A percentile compares a stretch with the other conserved stretches of the same genome.
These are phyloP conservation scores for Garrulus glandarius DNA, from an alignment of 2,797 vertebrate genomes.

Conservation along the genomic window DNA sequence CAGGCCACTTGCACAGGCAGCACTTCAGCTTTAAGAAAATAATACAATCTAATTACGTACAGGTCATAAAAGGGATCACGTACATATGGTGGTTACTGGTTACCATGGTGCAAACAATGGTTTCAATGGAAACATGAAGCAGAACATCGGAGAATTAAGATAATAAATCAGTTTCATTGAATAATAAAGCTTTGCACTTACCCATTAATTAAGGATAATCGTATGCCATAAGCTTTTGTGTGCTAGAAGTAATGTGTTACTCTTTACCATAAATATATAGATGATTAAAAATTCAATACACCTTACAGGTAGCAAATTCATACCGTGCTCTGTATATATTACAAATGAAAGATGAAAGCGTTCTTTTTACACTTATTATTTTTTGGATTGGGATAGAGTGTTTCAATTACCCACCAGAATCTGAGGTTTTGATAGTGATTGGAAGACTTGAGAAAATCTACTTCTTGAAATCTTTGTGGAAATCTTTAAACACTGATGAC, in stretches of 20 bases:
- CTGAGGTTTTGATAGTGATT: background rate
- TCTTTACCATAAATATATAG: conserved; percentile 67
- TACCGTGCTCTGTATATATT: background rate
- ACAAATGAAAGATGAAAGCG: background rate
- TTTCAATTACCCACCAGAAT: conserved; percentile 29
- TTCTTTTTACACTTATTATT: conserved; percentile 16
- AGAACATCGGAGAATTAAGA: conserved; percentile 75
- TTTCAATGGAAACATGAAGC: conserved; percentile 71
- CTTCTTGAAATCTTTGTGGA: background rate
- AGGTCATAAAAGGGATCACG: conserved; percentile 72
- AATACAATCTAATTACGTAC: conserved; percentile 75
- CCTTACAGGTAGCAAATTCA: conserved; percentile 56
- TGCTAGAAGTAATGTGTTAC: conserved; percentile 71
- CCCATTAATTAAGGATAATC: conserved; percentile 79
- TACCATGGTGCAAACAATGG: conserved; percentile 71
- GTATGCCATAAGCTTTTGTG: conserved; percentile 74
- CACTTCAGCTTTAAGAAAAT: conserved; percentile 68
- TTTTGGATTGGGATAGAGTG: background rate
- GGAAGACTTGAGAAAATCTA: background rate
- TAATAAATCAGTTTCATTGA: conserved; percentile 78
- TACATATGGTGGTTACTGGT: conserved; percentile 66
- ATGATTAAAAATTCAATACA: conserved; percentile 69
- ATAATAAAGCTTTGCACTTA: conserved; percentile 74
- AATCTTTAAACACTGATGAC: conserved; percentile 22
- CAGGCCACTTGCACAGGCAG: background rate